Conservation (phyloP, 2,888 invertebrate genomes). For the Caprella mutica region DNA sequence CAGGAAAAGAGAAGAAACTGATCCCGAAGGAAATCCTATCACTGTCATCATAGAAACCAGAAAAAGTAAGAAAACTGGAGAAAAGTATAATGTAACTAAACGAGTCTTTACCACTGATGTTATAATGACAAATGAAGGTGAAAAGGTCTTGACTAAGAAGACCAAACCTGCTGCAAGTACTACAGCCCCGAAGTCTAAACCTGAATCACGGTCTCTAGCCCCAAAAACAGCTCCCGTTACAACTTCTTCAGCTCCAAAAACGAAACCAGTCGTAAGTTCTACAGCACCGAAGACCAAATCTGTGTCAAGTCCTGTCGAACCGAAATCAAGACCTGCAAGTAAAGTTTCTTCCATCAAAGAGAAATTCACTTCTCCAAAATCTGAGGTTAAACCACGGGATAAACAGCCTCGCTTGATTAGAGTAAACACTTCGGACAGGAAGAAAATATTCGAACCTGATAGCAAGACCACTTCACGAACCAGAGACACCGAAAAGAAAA, state of each 20-base stretch:
- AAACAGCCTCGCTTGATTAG: neutral
- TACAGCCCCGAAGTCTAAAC: neutral
- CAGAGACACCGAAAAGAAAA: neutral
- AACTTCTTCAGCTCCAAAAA: too few relatives aligned
- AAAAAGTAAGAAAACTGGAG: constrained; percentile 23
- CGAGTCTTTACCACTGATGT: constrained; percentile 28
- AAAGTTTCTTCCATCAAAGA: constrained; percentile 6
- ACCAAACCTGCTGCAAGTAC: neutral
- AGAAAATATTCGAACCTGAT: neutral
- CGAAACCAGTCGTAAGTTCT: neutral
- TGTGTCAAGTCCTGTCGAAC: too few relatives aligned
- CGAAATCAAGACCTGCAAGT: neutral
- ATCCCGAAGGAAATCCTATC: constrained; percentile 20
- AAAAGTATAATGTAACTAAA: constrained; percentile 32
- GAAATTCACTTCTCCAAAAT: neutral
- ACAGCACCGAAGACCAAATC: neutral
- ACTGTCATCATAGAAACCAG: constrained; percentile 32
- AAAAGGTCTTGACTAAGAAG: constrained; percentile 13
- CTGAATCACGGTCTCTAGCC: too few relatives aligned
- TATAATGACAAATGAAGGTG: constrained; percentile 25
- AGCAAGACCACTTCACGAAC: neutral
- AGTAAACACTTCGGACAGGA: constrained; percentile 6
- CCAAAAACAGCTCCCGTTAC: too few relatives aligned
- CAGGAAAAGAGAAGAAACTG: constrained; percentile 23
- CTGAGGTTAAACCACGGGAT: neutral